Evolutionary conservation across 2,888 invertebrate genomes (phyloP).

Genomic region (Lissonota sp.): DNA sequence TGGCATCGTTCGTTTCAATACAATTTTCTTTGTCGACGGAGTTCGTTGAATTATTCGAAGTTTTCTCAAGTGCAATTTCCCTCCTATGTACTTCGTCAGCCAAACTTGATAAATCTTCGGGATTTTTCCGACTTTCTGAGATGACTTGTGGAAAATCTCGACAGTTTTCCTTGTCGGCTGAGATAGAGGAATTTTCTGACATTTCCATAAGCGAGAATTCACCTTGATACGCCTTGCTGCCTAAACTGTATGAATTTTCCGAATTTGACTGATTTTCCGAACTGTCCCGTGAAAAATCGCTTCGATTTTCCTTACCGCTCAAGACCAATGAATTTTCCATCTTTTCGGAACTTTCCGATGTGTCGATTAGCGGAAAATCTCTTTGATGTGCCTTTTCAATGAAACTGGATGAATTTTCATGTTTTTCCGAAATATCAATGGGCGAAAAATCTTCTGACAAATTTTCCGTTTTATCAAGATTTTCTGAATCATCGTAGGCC

Average conservation of each 20-base stretch:
- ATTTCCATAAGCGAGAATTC: too few species aligned
- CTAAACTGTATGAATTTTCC: neutral
- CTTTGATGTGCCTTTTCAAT: neutral
- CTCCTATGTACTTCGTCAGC: neutral
- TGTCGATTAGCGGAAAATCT: neutral
- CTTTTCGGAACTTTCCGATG: conserved; percentile 10
- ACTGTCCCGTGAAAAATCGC: neutral
- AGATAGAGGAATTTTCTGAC: neutral
- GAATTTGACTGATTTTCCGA: neutral
- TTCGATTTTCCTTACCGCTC: neutral
- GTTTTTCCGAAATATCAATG: neutral
- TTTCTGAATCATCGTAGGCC: neutral
- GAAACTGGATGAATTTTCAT: neutral
- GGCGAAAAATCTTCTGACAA: neutral
- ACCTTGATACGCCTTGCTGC: neutral
- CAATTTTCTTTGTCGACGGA: neutral
- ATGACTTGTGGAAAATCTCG: neutral
- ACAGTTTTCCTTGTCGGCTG: neutral
- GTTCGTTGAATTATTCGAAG: neutral
- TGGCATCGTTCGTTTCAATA: too few species aligned
- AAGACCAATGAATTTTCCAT: neutral
- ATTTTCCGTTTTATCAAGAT: neutral
- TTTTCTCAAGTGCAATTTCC: conserved; percentile 5
- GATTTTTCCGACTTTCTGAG: too few species aligned
- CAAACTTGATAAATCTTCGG: too few species aligned